Percentiles rank a stretch among this genome's conserved stretches.
Conservation (phyloP, 2,797 vertebrate genomes). For the Menidia menidia region DNA sequence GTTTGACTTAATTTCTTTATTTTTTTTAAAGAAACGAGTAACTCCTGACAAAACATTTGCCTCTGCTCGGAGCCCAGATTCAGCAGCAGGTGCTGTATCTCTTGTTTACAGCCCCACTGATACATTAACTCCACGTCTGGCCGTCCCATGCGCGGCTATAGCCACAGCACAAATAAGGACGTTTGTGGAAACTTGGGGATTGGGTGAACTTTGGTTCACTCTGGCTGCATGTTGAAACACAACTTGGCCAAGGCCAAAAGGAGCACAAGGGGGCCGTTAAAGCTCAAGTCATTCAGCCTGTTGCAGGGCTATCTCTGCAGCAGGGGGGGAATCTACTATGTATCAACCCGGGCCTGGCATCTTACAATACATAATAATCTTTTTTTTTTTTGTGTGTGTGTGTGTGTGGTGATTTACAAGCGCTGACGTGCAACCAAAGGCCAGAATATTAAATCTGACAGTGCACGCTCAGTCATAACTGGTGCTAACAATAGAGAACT, state of each 20-base stretch:
- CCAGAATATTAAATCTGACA: background rate
- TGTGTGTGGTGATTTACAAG: background rate
- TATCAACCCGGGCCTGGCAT: background rate
- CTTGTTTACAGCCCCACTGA: constrained; percentile 57
- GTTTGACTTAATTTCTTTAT: background rate
- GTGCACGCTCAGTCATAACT: background rate
- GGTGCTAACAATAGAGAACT: background rate
- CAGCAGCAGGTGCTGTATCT: constrained; percentile 71
- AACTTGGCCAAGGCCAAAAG: constrained; percentile 53
- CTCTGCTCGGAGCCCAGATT: constrained; percentile 10
- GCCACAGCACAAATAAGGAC: constrained; percentile 45
- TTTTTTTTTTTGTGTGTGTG: background rate
- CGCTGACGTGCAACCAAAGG: background rate
- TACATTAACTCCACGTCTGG: constrained; percentile 36
- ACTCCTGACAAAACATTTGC: constrained; percentile 7
- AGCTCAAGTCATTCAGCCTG: constrained; percentile 24
- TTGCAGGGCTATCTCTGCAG: constrained; percentile 6
- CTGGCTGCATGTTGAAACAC: constrained; percentile 30
- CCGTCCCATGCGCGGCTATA: background rate
- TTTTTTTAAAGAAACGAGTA: background rate
- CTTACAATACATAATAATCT: background rate
- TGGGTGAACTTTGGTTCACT: constrained; percentile 57
- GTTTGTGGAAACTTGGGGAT: constrained; percentile 32
- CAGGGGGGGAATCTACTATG: background rate
- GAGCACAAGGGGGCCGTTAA: constrained; percentile 17